phyloP scores from a whole-genome alignment of 2,113 vertebrate genomes.

The Baryphthengus martii region DNA sequence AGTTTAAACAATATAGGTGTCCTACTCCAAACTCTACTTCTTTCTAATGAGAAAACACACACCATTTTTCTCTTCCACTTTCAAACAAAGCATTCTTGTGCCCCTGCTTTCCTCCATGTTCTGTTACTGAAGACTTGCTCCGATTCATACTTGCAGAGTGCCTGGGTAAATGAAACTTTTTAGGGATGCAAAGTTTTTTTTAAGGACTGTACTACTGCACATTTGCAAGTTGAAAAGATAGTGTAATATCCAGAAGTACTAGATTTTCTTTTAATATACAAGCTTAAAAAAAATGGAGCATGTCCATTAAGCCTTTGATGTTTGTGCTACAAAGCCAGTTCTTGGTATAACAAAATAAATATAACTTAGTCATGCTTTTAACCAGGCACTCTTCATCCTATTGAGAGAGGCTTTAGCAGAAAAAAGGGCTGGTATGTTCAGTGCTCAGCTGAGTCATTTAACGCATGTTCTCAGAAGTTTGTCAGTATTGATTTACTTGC shows the following conservation, averaged over 20 bases:
- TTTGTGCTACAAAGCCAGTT: not conserved
- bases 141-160: not conserved
- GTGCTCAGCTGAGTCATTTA: not conserved
- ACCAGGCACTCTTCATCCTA: not conserved
- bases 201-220: not conserved
- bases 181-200: not conserved
- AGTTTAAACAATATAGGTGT: not conserved
- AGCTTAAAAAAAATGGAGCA: not conserved
- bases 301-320: conserved; percentile 48
- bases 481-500: not conserved
- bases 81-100: not conserved
- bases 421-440: not conserved
- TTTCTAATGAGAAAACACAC: not conserved
- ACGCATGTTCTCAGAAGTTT: not conserved
- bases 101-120: not conserved
- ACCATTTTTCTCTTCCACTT: not conserved
- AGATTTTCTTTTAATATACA: not conserved
- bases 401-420: not conserved
- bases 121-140: not conserved
- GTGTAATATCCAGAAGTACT: not conserved
- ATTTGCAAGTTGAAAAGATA: conserved; percentile 1
- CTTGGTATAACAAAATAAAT: not conserved
- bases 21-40: not conserved
- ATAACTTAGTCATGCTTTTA: conserved; percentile 38
- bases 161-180: not conserved